phyloP scores from a whole-genome alignment of 2,113 vertebrate species.

The Cyphomyrus plagiostoma region DNA sequence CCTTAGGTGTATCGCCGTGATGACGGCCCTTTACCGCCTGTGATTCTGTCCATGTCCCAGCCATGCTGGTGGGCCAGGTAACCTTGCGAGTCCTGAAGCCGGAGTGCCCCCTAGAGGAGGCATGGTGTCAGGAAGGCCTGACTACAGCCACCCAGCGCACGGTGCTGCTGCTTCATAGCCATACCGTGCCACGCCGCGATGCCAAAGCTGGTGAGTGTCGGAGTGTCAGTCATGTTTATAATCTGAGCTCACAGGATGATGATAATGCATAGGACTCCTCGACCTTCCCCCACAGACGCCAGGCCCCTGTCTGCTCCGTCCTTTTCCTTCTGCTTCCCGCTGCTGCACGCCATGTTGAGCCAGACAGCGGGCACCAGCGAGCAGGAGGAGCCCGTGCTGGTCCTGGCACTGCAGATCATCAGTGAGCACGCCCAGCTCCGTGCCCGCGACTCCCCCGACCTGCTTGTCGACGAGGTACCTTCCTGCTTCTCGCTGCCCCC shows the following conservation, averaged over 20 bases:
- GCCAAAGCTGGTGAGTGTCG: slow-evolving; percentile 62
- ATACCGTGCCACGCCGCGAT: slow-evolving; percentile 68
- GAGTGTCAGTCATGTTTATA: background rate
- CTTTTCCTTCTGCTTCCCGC: slow-evolving; percentile 84
- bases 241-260: background rate
- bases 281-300: slow-evolving; percentile 31
- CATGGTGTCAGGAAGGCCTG: slow-evolving; percentile 87
- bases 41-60: slow-evolving; percentile 45
- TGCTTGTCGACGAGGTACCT: slow-evolving; percentile 76
- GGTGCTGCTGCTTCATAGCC: slow-evolving; percentile 67
- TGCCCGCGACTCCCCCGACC: slow-evolving; percentile 46
- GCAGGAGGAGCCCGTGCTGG: slow-evolving; percentile 71
- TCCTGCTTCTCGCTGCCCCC: background rate
- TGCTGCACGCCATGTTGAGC: slow-evolving; percentile 78
- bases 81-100: slow-evolving; percentile 87
- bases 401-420: slow-evolving; percentile 76
- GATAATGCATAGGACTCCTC: background rate
- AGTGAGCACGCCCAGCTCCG: slow-evolving; percentile 78
- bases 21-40: background rate
- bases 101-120: slow-evolving; percentile 77
- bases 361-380: slow-evolving; percentile 68
- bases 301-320: slow-evolving; percentile 56
- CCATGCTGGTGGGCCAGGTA: slow-evolving; percentile 80
- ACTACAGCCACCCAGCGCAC: slow-evolving; percentile 72
- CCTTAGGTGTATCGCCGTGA: background rate